Evolutionary conservation across 2,888 invertebrate species (phyloP), one percentile per base, ranked within the genome.

Genomic region (Esperia sulphurella): DNA sequence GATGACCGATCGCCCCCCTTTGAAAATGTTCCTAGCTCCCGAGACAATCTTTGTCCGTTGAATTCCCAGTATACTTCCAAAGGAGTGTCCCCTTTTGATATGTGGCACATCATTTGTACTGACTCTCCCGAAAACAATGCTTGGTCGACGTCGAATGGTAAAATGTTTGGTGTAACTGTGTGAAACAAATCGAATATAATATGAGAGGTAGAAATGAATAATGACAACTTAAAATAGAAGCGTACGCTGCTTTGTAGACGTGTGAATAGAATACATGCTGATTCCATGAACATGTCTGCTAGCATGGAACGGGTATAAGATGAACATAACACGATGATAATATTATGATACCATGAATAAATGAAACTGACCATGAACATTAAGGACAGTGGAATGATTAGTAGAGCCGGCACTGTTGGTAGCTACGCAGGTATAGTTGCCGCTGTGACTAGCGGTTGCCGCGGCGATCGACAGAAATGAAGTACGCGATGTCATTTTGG

Each of bases 371-470:
- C 90, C 90, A 81, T 90, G 90, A 76, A 90, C 90, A 68, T 90
- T 90, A 73, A 85, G 81, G 75, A 82, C 79, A 91, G 94, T 92
- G 65, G 93, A 91, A 78, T 93, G 92, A 71, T 92, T 93, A 67
- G 92, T 90, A 52, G 84, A 90, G 64, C 95, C 95, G 55, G 94
- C 95, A 63, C 78, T 87, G 86, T 95, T 95, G 55, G 90, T 87
- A 33, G 94, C 95, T 58, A 92, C 91, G 78, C 96, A 96, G 55
- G 94, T 94, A 71, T 95, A 96, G 71, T 92, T 91, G 58, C 95
- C 95, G 55, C 94, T 92, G 75, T 95, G 95, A 52, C 91, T 89
- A 29, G 92, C 92, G 61, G 91, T 90, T 49, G 94, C 92, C 48
- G 93, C 89, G 65, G 94, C 93, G 65, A 96, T 94, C 52, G 93